Evolutionary conservation across 1,140 invertebrate species (phyloP).

Genomic region (Drosophila parabipectinata): DNA sequence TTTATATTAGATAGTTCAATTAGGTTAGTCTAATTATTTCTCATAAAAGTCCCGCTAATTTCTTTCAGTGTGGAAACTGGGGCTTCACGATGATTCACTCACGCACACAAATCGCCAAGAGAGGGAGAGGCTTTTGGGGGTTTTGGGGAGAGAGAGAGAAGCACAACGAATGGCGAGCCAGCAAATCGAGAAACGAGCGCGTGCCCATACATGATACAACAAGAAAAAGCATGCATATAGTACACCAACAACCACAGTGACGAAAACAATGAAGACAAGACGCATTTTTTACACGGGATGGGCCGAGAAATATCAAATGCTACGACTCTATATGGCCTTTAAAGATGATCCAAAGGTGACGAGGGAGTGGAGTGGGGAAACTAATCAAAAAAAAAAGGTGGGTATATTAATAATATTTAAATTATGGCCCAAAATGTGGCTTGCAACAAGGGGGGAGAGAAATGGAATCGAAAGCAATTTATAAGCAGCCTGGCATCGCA

Average conservation of each 20-base stretch:
- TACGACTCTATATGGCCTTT: neutral
- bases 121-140: neutral
- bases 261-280: constrained; percentile 24
- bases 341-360: neutral
- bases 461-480: neutral
- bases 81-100: constrained; percentile 46
- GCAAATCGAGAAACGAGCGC: constrained; percentile 55
- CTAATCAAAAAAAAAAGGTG: neutral
- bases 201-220: constrained; percentile 50
- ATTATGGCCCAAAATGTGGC: neutral
- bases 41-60: neutral
- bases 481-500: neutral
- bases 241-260: constrained; percentile 27
- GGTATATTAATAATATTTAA: neutral
- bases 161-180: constrained; percentile 67
- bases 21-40: too few species aligned
- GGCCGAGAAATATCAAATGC: constrained; percentile 12
- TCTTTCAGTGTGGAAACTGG: constrained; percentile 14
- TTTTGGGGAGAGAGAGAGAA: constrained; percentile 6
- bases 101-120: constrained; percentile 27
- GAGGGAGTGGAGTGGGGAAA: neutral
- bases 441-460: neutral
- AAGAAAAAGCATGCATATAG: neutral
- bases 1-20: too few species aligned
- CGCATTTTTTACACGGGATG: constrained; percentile 15